Base-by-base conservation (phyloP, 2,888 invertebrate genomes). In the Pristionchus entomophagus region DNA sequence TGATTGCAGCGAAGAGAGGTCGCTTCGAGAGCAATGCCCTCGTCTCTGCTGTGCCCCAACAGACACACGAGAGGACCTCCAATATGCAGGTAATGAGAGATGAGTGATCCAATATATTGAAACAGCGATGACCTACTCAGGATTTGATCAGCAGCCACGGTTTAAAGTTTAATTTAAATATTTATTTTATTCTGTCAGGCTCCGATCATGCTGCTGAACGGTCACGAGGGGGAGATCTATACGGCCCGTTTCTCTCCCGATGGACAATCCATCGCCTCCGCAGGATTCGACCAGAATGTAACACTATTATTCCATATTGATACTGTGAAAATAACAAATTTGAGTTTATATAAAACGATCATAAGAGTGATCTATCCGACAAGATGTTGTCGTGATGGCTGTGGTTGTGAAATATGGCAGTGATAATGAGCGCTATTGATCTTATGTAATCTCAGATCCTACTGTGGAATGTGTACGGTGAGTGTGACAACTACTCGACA, bases 381-480 rank as follows among this genome's bases (percentile, higher is more conserved):
- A n/a, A n/a, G n/a, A n/a, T n/a, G n/a, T n/a, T n/a, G n/a, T n/a
- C n/a, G n/a, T n/a, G n/a, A n/a, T n/a, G n/a, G n/a, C n/a, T n/a
- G n/a, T n/a, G n/a, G n/a, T n/a, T n/a, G n/a, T n/a, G n/a, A n/a
- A n/a, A n/a, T n/a, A n/a, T n/a, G n/a, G n/a, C n/a, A n/a, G n/a
- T n/a, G n/a, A n/a, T n/a, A n/a, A n/a, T n/a, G n/a, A n/a, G n/a
- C n/a, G n/a, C n/a, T n/a, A n/a, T n/a, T n/a, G n/a, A n/a, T n/a
- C n/a, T n/a, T n/a, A n/a, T n/a, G n/a, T n/a, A n/a, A n/a, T 56
- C 12, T 59, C 86, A 90, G 88, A 86, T 93, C 94, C 95, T 94
- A 94, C 94, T 99, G 89, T 99, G 99, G 99, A 97, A 96, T 94
- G 97, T 98, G 0, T 98, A 97, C 93, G 99, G 97, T 0, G 98